Base-by-base conservation (phyloP, 2,888 invertebrate genomes). In the Gymnoscelis rufifasciata region DNA sequence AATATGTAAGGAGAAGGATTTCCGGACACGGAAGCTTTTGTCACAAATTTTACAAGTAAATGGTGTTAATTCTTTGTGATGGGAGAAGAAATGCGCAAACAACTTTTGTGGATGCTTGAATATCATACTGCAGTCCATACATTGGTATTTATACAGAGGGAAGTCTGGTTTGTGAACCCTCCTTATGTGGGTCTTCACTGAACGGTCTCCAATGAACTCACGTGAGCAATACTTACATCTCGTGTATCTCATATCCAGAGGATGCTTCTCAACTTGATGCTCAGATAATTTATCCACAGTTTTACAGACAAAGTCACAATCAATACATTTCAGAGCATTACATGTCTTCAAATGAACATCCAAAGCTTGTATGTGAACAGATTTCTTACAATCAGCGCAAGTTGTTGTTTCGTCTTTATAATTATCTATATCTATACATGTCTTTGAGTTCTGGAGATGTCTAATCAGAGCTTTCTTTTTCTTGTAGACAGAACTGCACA, bases 41-140 rank as follows among this genome's bases (percentile, higher is more conserved):
- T 78, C 38, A 12, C 86, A 35, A 19, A 35, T 35, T 11, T 35
- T 35, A 19, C 35, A 35, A 4, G 15, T 10, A 19, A 35, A 35
- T 10, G 35, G 35, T 33, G 35, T 53, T 0, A 88, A 47, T 0
- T 77, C 70, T 28, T 67, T 78, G 26, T 88, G 87, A 1, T 56
- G 66, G 0, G 68, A 60, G 13, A 60, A 78, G 41, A 73, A 86
- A 56, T 88, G 87, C 0, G 59, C 74, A 11, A 88, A 86, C 1
- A 88, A 42, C 3, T 67, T 66, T 40, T 80, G 74, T 0, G 87
- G 87, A 56, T 87, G 87, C 31, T 75, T 76, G 14, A 71, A 88
- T 0, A 70, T 54, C 0, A 48, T 52, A 0, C 72, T 54, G 8
- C 87, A 88, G 8, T 72, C 59, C 0, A 64, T 47, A 24, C 87